These are phyloP conservation scores for Caenorhabditis virilis DNA, from an alignment of 2,888 invertebrate species.

Conservation along the genomic window DNA sequence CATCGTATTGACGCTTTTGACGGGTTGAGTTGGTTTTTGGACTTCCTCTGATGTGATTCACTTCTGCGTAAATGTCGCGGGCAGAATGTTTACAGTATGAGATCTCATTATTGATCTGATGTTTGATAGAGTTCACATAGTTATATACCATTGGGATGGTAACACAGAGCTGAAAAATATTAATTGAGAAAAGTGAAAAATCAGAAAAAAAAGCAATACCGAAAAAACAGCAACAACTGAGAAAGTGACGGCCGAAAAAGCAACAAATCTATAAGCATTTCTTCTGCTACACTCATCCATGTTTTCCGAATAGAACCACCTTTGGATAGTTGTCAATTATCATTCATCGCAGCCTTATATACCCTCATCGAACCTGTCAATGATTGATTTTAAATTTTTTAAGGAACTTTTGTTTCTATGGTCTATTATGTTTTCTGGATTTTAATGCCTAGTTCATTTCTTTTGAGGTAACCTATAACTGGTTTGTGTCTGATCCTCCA, in stretches of 20 bases:
- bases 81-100: slow-evolving; percentile 35
- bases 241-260: slow-evolving; percentile 6
- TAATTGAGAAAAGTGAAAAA: background rate
- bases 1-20: slow-evolving; percentile 40
- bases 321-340: too few relatives aligned
- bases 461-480: too few relatives aligned
- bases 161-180: slow-evolving; percentile 11
- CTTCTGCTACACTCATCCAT: too few relatives aligned
- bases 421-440: too few relatives aligned
- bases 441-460: too few relatives aligned
- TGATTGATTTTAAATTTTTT: too few relatives aligned
- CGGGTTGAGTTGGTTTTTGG: slow-evolving; percentile 23
- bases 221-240: slow-evolving; percentile 4
- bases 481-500: too few relatives aligned
- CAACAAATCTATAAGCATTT: slow-evolving; percentile 5
- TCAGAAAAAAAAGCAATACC: background rate
- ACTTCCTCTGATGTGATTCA: slow-evolving; percentile 39
- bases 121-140: slow-evolving; percentile 31
- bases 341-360: too few relatives aligned
- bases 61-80: slow-evolving; percentile 47
- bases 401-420: too few relatives aligned
- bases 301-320: too few relatives aligned
- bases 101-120: slow-evolving; percentile 25
- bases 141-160: slow-evolving; percentile 31
- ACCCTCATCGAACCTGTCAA: too few relatives aligned